Percentiles rank a stretch among this genome's conserved stretches.
These are phyloP conservation scores for Eumacrocentrus americanus DNA, from an alignment of 2,888 invertebrate genomes.

Conservation along the genomic window DNA sequence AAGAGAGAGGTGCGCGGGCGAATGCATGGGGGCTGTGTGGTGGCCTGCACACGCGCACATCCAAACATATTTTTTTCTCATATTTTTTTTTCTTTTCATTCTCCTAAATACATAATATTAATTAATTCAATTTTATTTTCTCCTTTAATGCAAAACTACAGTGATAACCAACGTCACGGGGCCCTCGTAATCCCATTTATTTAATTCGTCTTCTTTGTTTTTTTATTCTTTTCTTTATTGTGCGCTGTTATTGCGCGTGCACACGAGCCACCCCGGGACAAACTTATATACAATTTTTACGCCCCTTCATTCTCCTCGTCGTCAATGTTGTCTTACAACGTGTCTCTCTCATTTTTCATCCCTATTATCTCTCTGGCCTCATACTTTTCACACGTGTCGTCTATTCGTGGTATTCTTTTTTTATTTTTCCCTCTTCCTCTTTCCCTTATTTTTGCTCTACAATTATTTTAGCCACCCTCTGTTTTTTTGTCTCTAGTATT, in stretches of 20 bases:
- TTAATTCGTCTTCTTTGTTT: slow-evolving; percentile 32
- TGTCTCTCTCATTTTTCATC: slow-evolving; percentile 17
- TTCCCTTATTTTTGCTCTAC: slow-evolving; percentile 12
- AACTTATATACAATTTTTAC: slow-evolving; percentile 59
- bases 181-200: slow-evolving; percentile 37
- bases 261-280: slow-evolving; percentile 57
- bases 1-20: slow-evolving; percentile 56
- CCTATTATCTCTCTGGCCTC: slow-evolving; percentile 14
- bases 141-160: slow-evolving; percentile 59
- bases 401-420: too few species aligned
- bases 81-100: slow-evolving; percentile 32
- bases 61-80: slow-evolving; percentile 43
- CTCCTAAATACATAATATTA: slow-evolving; percentile 48
- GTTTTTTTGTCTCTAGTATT: slow-evolving; percentile 39
- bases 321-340: slow-evolving; percentile 31
- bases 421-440: slow-evolving; percentile 32
- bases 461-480: slow-evolving; percentile 18
- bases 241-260: slow-evolving; percentile 55
- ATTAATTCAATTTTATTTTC: slow-evolving; percentile 45
- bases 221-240: slow-evolving; percentile 28
- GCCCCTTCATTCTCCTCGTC: slow-evolving; percentile 25
- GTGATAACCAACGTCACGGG: slow-evolving; percentile 56
- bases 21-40: slow-evolving; percentile 49
- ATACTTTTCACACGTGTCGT: slow-evolving; percentile 31
- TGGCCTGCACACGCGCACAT: slow-evolving; percentile 55